Base-by-base conservation (phyloP, 2,797 vertebrate species). In the Acanthopagrus latus region DNA sequence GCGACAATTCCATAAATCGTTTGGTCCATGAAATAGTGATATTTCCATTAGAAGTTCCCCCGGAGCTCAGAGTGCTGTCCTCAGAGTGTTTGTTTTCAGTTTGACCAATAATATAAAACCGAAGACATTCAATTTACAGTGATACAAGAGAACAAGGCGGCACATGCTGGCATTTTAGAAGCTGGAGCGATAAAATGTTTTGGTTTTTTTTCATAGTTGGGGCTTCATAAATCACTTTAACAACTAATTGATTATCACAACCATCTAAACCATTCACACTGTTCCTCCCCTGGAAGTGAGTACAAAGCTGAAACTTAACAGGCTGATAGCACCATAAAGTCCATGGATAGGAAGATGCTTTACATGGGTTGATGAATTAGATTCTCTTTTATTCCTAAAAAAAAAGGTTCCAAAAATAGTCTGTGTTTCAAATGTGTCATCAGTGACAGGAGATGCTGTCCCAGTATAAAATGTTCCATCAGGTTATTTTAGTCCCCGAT, bases 11-110 rank as follows among this genome's bases (percentile, higher is more conserved):
- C 48, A 60, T 55, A 43, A 29, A 55, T 33, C 1, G 0, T 33
- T 67, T 41, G 47, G 8, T 41, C 46, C 12, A 16, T 52, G 54
- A 48, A 54, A 58, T 23, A 18, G n/a, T 41, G 21, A 70, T 29
- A 71, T 17, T 16, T 13, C 47, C 7, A 48, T 10, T 2, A 11
- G 4, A 72, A 20, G 11, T 50, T 67, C 33, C 18, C 44, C 4
- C 9, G 13, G 12, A 59, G 48, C 51, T 43, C 25, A 13, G 41
- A 7, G 12, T 48, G 12, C 1, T 29, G 60, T 17, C 12, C 47
- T 64, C 58, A 64, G 29, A 47, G 43, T 64, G 44, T 20, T 66
- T 54, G 4, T 52, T 69, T 8, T 33, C 33, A 47, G 16, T 63
- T 13, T 1, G 14, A n/a, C 16, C 18, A 62, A 2, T n/a, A 41